Evolutionary conservation across 2,888 invertebrate genomes (phyloP).

Genomic region (Rhaphigaster nebulosa): DNA sequence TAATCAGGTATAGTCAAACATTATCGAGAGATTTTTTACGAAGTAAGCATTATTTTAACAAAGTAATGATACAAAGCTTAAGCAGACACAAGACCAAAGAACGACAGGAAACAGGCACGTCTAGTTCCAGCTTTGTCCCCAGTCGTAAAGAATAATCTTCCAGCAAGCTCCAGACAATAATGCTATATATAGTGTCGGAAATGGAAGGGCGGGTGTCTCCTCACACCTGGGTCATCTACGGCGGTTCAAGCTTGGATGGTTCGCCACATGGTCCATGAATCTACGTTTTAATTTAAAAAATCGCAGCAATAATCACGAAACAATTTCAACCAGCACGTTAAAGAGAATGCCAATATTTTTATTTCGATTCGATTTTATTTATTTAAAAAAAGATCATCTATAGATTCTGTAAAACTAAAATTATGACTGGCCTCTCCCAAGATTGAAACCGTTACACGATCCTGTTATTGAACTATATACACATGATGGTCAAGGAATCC

Average conservation of each 20-base stretch:
- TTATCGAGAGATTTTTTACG: neutral
- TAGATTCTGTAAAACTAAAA: neutral
- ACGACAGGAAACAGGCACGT: slow-evolving; percentile 16
- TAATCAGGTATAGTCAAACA: neutral
- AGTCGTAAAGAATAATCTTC: slow-evolving; percentile 24
- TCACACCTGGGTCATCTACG: slow-evolving; percentile 9
- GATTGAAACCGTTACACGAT: too few relatives aligned
- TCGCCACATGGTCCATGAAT: neutral
- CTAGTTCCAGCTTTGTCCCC: slow-evolving; percentile 11
- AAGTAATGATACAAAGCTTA: neutral
- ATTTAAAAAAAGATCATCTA: too few relatives aligned
- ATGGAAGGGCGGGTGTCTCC: slow-evolving; percentile 16
- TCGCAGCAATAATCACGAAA: neutral
- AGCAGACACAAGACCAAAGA: neutral
- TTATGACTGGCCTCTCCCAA: too few relatives aligned
- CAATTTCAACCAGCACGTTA: neutral
- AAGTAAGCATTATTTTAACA: neutral
- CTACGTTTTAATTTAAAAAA: neutral
- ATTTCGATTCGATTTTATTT: neutral
- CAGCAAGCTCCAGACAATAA: slow-evolving; percentile 35
- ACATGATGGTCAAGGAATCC: too few relatives aligned
- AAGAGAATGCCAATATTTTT: neutral
- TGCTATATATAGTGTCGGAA: slow-evolving; percentile 41
- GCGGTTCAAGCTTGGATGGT: neutral
- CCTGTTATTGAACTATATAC: too few relatives aligned